Base-by-base conservation (phyloP, 2,888 invertebrate species). In the Rhimphoctona megacephalus region DNA sequence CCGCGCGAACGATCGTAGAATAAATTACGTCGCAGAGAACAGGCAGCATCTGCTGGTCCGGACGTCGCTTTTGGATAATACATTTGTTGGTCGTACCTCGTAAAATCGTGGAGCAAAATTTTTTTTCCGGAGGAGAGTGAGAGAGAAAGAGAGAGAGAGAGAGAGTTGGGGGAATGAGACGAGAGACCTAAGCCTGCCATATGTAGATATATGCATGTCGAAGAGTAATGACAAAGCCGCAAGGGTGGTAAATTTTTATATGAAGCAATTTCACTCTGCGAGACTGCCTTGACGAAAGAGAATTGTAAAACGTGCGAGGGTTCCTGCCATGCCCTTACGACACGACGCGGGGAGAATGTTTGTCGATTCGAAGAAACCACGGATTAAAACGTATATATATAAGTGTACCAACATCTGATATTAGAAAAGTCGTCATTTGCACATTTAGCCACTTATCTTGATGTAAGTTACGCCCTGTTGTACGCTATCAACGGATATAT, bases 251-350 rank as follows among this genome's bases (percentile, higher is more conserved):
- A 91, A 93, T 93, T 93, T 92, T 92, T 90, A 90, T 93, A 92
- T 92, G 91, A 93, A 93, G 92, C 91, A 90, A 93, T 93, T 93
- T 91, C 88, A 91, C 89, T 91, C 90, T 19, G 90, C 89, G 85
- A 72, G 85, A 25, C 39, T 69, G 66, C 57, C 81, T 22, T 36
- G 43, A 77, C 49, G 64, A 70, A 43, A 30, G 57, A 81, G 57
- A 78, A 76, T 57, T 69, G 72, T 80, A 77, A 74, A 81, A 82
- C 5, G 17, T 57, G 69, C 30, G n/a, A 66, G 81, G 39, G 72
- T 33, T 30, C 39, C 74, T 85, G 81, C 14, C 1, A 30, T 89
- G 90, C 52, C 36, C 57, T 54, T 43, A 33, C 30, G 79, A 64
- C 69, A 22, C 39, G 70, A 52, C 64, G 77, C 78, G 84, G 85